Evolutionary conservation across 2,797 vertebrate genomes (phyloP).

Genomic region (Onychomys arenicola): DNA sequence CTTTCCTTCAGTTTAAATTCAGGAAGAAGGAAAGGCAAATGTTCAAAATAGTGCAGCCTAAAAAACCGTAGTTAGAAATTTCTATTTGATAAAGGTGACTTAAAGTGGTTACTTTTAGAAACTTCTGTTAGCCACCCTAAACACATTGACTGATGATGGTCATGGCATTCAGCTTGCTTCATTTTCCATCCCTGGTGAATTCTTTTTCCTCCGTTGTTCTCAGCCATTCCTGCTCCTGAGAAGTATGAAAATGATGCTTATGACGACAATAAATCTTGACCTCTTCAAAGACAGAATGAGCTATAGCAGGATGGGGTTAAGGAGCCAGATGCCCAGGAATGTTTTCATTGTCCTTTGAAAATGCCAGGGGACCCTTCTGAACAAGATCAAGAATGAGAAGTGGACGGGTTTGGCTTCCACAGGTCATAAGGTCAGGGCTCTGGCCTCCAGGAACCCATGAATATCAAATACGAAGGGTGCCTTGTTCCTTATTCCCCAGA

Average conservation of each 20-base stretch:
- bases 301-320: conserved; percentile 69
- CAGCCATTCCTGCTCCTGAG: conserved; percentile 1
- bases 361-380: conserved; percentile 50
- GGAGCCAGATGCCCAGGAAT: conserved; percentile 76
- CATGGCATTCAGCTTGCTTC: not conserved
- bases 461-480: conserved; percentile 41
- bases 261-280: conserved; percentile 52
- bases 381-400: conserved; percentile 5
- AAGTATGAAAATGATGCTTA: conserved; percentile 69
- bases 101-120: not conserved
- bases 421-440: conserved; percentile 71
- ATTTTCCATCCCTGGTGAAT: not conserved
- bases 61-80: conserved; percentile 22
- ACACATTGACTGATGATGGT: not conserved
- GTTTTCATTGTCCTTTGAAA: conserved; percentile 78
- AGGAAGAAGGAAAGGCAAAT: conserved; percentile 36
- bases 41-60: conserved; percentile 2
- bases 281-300: conserved; percentile 66
- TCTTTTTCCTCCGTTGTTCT: not conserved
- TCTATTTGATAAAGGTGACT: conserved; percentile 11
- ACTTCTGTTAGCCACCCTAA: not conserved
- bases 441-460: conserved; percentile 52
- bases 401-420: conserved; percentile 53
- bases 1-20: conserved; percentile 48
- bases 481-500: conserved; percentile 67